Base-by-base conservation (phyloP, 1,140 invertebrate species). In the Hycleus cichorii region DNA sequence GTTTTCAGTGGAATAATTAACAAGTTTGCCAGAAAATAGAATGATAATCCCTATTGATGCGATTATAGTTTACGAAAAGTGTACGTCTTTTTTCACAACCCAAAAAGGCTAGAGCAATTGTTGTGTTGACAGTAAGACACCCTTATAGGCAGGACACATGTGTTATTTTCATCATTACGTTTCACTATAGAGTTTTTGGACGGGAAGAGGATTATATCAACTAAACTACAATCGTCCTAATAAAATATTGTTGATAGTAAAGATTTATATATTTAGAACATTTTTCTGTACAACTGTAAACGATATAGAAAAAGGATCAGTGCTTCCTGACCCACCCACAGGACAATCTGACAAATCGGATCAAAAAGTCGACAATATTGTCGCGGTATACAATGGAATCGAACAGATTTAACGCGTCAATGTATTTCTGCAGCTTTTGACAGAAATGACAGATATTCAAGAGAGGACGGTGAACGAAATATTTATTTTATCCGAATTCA, bases 351-450 rank as follows among this genome's bases (percentile, higher is more conserved):
- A 72, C 69, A 73, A 73, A 73, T 73, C 72, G 72, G 72, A 73
- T 73, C 70, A 73, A 71, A 72, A 73, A 73, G 72, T 73, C 72
- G 70, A 73, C 70, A 73, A 73, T 72, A 73, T 73, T 73, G 71
- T 72, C 63, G 68, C 58, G 63, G 57, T 65, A 59, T 65, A 70
- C 65, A 70, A 70, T 67, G 54, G 63, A 60, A 51, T 60, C 61
- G 47, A 64, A 60, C 64, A 60, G 62, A 68, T 66, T 68, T 66
- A 58, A 66, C 66, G 62, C 65, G 60, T 67, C 65, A 59, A 65
- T 67, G 60, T 67, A 52, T 67, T 65, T 62, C 57, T 58, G 47
- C 51, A 53, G 51, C 51, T 53, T 52, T 53, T 44, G 32, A 53
- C 51, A 53, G 46, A 46, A 53, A 42, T 45, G 51, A 53, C 44